Percentiles rank a stretch among this genome's conserved stretches.
These are phyloP conservation scores for Protonibea diacanthus DNA, from an alignment of 2,797 vertebrate genomes.

Conservation along the genomic window DNA sequence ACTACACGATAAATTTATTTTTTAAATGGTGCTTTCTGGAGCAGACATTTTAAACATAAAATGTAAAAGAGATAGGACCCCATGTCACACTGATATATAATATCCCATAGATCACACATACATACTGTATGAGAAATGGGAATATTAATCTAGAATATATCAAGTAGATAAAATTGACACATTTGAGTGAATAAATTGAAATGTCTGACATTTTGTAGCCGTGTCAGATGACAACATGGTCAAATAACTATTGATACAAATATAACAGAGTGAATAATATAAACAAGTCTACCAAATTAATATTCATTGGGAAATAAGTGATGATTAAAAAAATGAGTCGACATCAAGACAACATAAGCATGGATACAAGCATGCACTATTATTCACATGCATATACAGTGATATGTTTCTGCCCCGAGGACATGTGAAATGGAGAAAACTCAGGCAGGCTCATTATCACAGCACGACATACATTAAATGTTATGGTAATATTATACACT, in stretches of 20 bases:
- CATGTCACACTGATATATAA: conserved; percentile 32
- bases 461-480: conserved; percentile 86
- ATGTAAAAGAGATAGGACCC: background rate
- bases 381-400: conserved; percentile 79
- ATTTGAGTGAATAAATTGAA: conserved; percentile 32
- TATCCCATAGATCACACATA: conserved; percentile 39
- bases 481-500: conserved; percentile 89
- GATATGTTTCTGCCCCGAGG: conserved; percentile 76
- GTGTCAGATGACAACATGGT: conserved; percentile 20
- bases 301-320: conserved; percentile 54
- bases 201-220: conserved; percentile 29
- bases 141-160: conserved; percentile 37
- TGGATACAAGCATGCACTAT: conserved; percentile 58
- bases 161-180: conserved; percentile 23
- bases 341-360: conserved; percentile 66
- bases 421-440: conserved; percentile 84
- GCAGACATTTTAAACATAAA: conserved; percentile 10
- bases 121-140: conserved; percentile 37
- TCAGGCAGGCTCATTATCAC: conserved; percentile 84
- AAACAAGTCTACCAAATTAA: conserved; percentile 51
- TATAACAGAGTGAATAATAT: conserved; percentile 9
- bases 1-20: conserved; percentile 6
- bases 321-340: conserved; percentile 64
- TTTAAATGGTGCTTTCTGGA: background rate
- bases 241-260: conserved; percentile 32